phyloP scores from a whole-genome alignment of 2,888 invertebrate genomes.

The Drosophila hamatofila region DNA sequence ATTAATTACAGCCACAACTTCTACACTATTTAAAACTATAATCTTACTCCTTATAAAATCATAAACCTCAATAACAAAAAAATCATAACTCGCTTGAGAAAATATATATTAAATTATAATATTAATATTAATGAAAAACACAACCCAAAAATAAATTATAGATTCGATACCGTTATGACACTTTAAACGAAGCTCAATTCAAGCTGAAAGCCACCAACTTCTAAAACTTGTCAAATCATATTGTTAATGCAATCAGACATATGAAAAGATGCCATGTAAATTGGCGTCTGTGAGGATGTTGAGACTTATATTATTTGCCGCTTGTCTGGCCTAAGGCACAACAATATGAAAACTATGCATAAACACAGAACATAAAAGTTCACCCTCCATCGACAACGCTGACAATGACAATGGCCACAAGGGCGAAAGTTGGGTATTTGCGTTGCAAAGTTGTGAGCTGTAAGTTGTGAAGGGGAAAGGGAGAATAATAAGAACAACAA shows the following conservation, averaged over 20 bases:
- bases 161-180: too few relatives aligned
- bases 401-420: slow-evolving; percentile 38
- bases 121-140: too few relatives aligned
- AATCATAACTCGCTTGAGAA: too few relatives aligned
- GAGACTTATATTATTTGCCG: background rate
- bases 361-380: slow-evolving; percentile 62
- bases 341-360: slow-evolving; percentile 56
- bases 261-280: slow-evolving; percentile 28
- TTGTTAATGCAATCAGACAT: slow-evolving; percentile 67
- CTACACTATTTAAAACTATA: too few relatives aligned
- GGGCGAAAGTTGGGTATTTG: slow-evolving; percentile 40
- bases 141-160: too few relatives aligned
- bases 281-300: background rate
- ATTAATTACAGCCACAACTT: too few relatives aligned
- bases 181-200: too few relatives aligned
- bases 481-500: slow-evolving; percentile 13
- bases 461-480: background rate
- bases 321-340: slow-evolving; percentile 52
- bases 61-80: too few relatives aligned
- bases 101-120: too few relatives aligned
- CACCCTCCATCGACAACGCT: slow-evolving; percentile 32
- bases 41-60: too few relatives aligned
- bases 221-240: background rate
- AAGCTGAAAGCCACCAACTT: background rate
- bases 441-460: background rate